Evolutionary conservation across 2,888 invertebrate genomes (phyloP).

Genomic region (Rhogogaster chlorosoma): DNA sequence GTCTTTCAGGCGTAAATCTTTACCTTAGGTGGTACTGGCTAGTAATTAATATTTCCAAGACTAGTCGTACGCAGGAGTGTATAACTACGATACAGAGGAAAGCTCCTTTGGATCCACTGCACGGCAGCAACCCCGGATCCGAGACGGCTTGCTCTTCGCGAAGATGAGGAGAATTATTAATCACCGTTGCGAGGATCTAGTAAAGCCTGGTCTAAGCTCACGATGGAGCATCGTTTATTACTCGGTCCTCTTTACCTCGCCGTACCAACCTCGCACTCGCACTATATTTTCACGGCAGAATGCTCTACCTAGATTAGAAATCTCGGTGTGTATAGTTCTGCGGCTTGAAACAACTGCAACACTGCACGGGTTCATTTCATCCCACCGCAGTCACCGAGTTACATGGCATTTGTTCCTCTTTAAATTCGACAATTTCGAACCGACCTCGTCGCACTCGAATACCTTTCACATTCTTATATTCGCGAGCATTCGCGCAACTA

Average conservation of each 20-base stretch:
- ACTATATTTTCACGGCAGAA: neutral
- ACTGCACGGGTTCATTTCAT: neutral
- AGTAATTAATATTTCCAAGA: slow-evolving; percentile 41
- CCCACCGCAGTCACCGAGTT: neutral
- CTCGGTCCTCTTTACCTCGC: slow-evolving; percentile 54
- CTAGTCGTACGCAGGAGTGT: slow-evolving; percentile 11
- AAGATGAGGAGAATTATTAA: slow-evolving; percentile 72
- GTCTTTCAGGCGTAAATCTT: slow-evolving; percentile 30
- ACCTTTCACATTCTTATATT: neutral
- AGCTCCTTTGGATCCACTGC: slow-evolving; percentile 6
- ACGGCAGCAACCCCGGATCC: neutral
- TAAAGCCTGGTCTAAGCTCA: slow-evolving; percentile 73
- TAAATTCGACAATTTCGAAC: neutral
- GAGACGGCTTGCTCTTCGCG: slow-evolving; percentile 23
- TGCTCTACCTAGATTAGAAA: slow-evolving; percentile 10
- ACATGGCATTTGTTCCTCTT: neutral
- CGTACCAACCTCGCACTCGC: neutral
- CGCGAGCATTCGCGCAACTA: neutral
- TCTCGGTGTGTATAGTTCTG: neutral
- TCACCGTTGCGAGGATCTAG: slow-evolving; percentile 73
- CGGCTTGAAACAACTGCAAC: neutral
- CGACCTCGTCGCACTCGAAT: neutral
- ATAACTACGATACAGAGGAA: slow-evolving; percentile 25
- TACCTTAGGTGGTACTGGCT: neutral
- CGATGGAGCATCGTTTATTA: slow-evolving; percentile 73